Conservation (phyloP, 2,797 vertebrate species). For the Erpetoichthys calabaricus region DNA sequence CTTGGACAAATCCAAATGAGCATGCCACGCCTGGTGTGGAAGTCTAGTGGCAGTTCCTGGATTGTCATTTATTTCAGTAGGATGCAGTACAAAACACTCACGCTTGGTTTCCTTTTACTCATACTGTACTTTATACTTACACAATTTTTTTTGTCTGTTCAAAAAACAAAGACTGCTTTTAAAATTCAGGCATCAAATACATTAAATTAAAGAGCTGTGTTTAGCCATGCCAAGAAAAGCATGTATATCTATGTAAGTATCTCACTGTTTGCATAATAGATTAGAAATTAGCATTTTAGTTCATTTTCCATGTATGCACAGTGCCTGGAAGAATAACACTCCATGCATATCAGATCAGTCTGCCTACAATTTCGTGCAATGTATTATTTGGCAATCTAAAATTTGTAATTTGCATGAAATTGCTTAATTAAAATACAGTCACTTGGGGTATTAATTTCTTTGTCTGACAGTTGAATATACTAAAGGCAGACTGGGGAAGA, state of each 20-base stretch:
- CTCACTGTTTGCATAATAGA: slow-evolving; percentile 99
- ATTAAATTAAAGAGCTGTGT: slow-evolving; percentile 86
- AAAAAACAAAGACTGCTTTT: slow-evolving; percentile 45
- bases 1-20: too few relatives aligned
- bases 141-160: too few relatives aligned
- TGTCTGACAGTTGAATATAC: slow-evolving; percentile 95
- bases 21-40: too few relatives aligned
- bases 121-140: too few relatives aligned
- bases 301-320: slow-evolving; percentile 99
- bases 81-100: too few relatives aligned
- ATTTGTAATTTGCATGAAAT: slow-evolving; percentile 99
- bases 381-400: slow-evolving; percentile 99
- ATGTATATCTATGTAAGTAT: slow-evolving; percentile 98
- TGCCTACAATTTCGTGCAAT: slow-evolving; percentile 98
- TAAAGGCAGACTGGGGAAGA: slow-evolving; percentile 88
- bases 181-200: slow-evolving; percentile 69
- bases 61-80: too few relatives aligned
- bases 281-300: slow-evolving; percentile 99
- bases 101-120: too few relatives aligned
- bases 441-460: slow-evolving; percentile 99
- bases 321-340: slow-evolving; percentile 98
- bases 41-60: too few relatives aligned
- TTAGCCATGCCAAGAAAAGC: slow-evolving; percentile 83
- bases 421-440: slow-evolving; percentile 99
- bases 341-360: slow-evolving; percentile 99